Evolutionary conservation across 2,797 vertebrate genomes (phyloP).

Genomic region (Taenioides sp.): DNA sequence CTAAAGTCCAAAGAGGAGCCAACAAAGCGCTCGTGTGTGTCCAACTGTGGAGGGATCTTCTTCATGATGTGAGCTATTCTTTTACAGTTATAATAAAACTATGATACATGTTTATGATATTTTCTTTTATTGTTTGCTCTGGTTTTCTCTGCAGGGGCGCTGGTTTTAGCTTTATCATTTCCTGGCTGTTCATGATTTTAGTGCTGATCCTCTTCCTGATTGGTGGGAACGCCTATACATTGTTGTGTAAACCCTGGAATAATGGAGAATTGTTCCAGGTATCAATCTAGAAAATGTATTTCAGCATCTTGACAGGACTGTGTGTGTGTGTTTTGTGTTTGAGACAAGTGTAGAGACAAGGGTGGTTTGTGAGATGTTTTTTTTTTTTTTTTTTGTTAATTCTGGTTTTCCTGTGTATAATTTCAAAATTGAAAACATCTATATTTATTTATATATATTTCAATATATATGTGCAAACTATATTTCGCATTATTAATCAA

Average conservation of each 20-base stretch:
- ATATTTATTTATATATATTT: too few species aligned
- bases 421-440: too few species aligned
- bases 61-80: conserved; percentile 81
- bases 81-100: too few species aligned
- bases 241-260: conserved; percentile 81
- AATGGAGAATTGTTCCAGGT: conserved; percentile 81
- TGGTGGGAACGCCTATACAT: conserved; percentile 80
- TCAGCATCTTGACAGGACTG: not conserved
- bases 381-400: too few species aligned
- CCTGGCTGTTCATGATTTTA: conserved; percentile 87
- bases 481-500: not conserved
- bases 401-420: too few species aligned
- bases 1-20: conserved; percentile 68
- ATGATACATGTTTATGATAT: not conserved
- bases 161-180: conserved; percentile 87
- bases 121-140: conserved; percentile 5
- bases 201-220: conserved; percentile 81
- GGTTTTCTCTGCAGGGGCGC: conserved; percentile 74
- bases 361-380: too few species aligned
- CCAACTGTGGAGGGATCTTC: conserved; percentile 82
- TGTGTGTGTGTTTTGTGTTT: too few species aligned
- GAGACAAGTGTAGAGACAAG: too few species aligned
- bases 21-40: conserved; percentile 69
- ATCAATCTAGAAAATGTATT: not conserved
- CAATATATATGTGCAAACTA: not conserved